A percentile compares a stretch with the other conserved stretches of the same genome.
Conservation (phyloP, 1,140 invertebrate species). For the Melitaea cinxia region DNA sequence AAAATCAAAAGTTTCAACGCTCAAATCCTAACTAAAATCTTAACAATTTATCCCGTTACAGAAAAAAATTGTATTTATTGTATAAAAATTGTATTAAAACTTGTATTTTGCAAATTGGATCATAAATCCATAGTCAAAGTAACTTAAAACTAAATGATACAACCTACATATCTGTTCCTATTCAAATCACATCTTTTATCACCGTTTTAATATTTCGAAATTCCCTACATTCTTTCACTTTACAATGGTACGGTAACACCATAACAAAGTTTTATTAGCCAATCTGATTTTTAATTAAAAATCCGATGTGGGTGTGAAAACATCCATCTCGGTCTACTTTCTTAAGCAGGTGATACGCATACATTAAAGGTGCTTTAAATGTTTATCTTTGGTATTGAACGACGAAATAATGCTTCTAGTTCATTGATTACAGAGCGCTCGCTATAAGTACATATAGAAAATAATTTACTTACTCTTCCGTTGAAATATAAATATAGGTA, state of each 20-base stretch:
- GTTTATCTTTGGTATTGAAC: conserved; percentile 24
- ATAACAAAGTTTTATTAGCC: conserved; percentile 19
- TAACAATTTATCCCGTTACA: no score
- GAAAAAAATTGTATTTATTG: no score
- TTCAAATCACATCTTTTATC: neutral
- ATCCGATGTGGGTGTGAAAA: conserved; percentile 28
- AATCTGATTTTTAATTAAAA: conserved; percentile 33
- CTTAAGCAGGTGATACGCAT: conserved; percentile 35
- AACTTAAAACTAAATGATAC: neutral
- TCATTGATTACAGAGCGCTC: neutral
- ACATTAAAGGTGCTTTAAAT: conserved; percentile 24
- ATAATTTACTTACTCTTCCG: no score
- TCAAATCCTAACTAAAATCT: no score
- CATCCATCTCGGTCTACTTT: conserved; percentile 28
- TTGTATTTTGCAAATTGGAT: no score
- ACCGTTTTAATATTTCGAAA: conserved; percentile 1
- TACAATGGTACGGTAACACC: conserved; percentile 12
- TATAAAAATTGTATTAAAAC: no score
- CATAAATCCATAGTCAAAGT: no score
- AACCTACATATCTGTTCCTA: neutral
- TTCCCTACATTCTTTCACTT: conserved; percentile 14
- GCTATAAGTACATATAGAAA: neutral
- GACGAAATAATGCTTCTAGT: neutral
- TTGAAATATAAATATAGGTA: no score
- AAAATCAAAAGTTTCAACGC: no score